These are phyloP conservation scores for Esox masquinongy DNA, from an alignment of 2,797 vertebrate genomes.

Conservation along the genomic window DNA sequence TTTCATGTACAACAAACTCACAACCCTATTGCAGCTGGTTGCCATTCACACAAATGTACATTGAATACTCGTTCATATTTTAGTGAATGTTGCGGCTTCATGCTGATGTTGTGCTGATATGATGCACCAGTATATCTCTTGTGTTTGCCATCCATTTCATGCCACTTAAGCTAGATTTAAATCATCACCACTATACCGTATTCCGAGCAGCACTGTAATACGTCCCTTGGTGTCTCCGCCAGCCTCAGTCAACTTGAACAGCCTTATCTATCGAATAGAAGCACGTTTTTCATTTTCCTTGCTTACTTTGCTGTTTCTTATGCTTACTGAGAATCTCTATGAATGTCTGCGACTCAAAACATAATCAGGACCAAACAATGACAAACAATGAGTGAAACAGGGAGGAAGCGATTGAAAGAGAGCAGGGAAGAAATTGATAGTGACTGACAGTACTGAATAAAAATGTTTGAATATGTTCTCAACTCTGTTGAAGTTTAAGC, in stretches of 20 bases:
- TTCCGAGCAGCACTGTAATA: constrained; percentile 13
- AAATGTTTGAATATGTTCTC: neutral
- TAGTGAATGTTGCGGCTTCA: too few relatives aligned
- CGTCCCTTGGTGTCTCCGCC: constrained; percentile 13
- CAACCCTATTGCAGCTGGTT: too few relatives aligned
- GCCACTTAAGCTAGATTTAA: neutral
- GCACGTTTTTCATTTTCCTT: neutral
- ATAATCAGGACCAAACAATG: neutral
- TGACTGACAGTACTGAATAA: neutral
- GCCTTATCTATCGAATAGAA: constrained; percentile 16
- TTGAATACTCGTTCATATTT: too few relatives aligned
- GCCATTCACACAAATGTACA: too few relatives aligned
- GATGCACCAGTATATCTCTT: too few relatives aligned
- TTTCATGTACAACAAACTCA: too few relatives aligned
- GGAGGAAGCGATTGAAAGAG: neutral
- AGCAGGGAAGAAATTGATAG: neutral
- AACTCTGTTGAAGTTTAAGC: neutral
- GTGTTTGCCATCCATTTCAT: too few relatives aligned
- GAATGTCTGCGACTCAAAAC: neutral
- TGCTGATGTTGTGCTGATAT: too few relatives aligned
- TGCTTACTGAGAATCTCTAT: neutral
- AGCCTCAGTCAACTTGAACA: constrained; percentile 4
- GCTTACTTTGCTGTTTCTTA: neutral
- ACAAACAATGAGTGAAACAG: neutral
- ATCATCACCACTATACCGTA: constrained; percentile 2